Evolutionary conservation across 1,140 invertebrate genomes (phyloP).

Genomic region (Varroa destructor): DNA sequence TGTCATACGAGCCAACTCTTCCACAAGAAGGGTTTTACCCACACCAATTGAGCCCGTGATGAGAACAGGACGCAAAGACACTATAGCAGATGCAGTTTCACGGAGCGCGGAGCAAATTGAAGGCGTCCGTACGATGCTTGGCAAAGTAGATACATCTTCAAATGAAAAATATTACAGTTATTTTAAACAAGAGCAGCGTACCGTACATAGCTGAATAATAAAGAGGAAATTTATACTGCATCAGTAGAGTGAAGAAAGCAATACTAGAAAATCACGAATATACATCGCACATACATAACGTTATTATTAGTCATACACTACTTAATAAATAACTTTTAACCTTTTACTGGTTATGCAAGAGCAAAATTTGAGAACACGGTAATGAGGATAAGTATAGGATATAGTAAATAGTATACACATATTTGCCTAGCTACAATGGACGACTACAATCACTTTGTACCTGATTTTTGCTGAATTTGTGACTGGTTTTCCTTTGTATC

Average conservation of each 20-base stretch:
- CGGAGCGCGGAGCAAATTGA: not conserved
- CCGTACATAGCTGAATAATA: not conserved
- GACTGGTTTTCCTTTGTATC: too few species aligned
- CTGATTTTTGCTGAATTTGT: too few species aligned
- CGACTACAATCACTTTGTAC: not conserved
- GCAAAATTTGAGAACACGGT: too few species aligned
- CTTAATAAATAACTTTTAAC: too few species aligned
- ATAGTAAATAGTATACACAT: too few species aligned
- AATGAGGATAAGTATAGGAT: too few species aligned
- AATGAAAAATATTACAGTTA: not conserved
- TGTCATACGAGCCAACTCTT: conserved; percentile 66
- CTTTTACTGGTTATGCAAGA: too few species aligned
- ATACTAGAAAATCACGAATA: too few species aligned
- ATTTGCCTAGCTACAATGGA: too few species aligned
- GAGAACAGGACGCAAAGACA: conserved; percentile 59
- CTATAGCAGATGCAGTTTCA: conserved; percentile 45
- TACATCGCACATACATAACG: too few species aligned
- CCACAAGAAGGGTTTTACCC: conserved; percentile 82
- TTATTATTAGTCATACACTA: too few species aligned
- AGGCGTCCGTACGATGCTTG: not conserved
- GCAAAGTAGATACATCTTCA: not conserved
- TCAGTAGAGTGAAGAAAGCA: not conserved
- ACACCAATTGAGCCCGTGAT: conserved; percentile 79
- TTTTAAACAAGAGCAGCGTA: not conserved
- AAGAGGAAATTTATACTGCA: not conserved